These are phyloP conservation scores for Lindbergichthys nudifrons DNA, from an alignment of 2,797 vertebrate genomes.

Conservation along the genomic window DNA sequence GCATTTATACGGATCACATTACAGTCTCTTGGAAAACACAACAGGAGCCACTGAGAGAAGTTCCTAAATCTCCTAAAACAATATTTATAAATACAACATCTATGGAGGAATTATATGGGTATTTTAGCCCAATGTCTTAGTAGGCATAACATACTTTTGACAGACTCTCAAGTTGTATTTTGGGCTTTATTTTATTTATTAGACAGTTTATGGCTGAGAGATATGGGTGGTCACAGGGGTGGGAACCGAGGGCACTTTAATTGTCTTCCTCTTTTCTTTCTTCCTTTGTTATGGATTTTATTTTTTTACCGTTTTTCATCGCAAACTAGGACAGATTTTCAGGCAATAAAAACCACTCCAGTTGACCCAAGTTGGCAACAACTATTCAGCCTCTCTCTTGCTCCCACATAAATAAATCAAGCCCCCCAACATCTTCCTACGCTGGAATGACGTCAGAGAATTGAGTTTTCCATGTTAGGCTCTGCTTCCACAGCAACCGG, in stretches of 20 bases:
- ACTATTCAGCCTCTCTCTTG: slow-evolving; percentile 56
- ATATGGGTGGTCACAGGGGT: slow-evolving; percentile 18
- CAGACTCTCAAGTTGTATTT: not conserved
- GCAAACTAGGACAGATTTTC: slow-evolving; percentile 32
- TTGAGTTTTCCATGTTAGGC: slow-evolving; percentile 74
- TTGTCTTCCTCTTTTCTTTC: slow-evolving; percentile 16
- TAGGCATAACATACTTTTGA: not conserved
- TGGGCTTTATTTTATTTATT: not conserved
- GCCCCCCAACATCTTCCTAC: slow-evolving; percentile 62
- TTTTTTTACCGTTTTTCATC: slow-evolving; percentile 21
- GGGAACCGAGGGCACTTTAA: not conserved
- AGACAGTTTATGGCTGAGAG: not conserved
- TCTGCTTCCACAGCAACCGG: slow-evolving; percentile 82
- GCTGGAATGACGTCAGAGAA: slow-evolving; percentile 76
- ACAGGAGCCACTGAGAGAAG: not conserved
- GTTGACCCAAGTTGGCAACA: slow-evolving; percentile 49
- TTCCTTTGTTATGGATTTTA: not conserved
- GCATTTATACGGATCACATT: slow-evolving; percentile 20
- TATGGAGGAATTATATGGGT: not conserved
- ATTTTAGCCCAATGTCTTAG: not conserved
- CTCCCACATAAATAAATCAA: slow-evolving; percentile 82
- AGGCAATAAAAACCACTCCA: slow-evolving; percentile 43
- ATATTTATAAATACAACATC: slow-evolving; percentile 15
- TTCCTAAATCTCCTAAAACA: slow-evolving; percentile 28
- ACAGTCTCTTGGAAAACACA: slow-evolving; percentile 23